Base-by-base conservation (phyloP, 2,888 invertebrate genomes). In the Aporophyla nigra region DNA sequence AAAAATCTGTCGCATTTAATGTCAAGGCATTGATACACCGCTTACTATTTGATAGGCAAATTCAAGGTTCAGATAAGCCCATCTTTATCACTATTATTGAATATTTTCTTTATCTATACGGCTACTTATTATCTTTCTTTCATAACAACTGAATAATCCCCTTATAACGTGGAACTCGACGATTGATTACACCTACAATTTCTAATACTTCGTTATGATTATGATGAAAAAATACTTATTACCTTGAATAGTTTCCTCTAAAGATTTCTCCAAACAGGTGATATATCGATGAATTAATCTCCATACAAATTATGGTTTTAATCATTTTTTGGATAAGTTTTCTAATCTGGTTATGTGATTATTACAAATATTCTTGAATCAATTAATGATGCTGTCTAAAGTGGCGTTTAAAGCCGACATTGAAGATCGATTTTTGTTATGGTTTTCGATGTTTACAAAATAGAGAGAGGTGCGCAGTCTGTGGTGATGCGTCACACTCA, bases 281-380 rank as follows among this genome's bases (percentile, higher is more conserved):
- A 78, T 67, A 74, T 74, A 87, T 83, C 54, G 40, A 59, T 73
- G 85, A 79, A 87, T 88, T 79, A 49, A 85, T 88, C 80, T 76
- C 71, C 88, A 88, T 86, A 73, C 24, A 51, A 76, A 77, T 76
- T 56, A 62, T 51, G 40, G 63, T 73, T 70, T 74, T 63, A 59
- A 74, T 66, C 40, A 67, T 69, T 73, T 72, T 80, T 78, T 68
- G 66, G 19, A 84, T 75, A 65, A n/a, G 65, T 74, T 86, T 86
- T 84, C 79, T 86, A 76, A 63, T 80, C 33, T 69, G 65, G 21
- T 77, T 40, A 62, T 43, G 74, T 74, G 24, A n/a, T 53, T 80
- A 12, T n/a, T 19, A 19, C 33, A 72, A 79, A 65, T 65, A 67
- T 72, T 80, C 61, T 46, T 12, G 27, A 61, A 51, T 40, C 4